phyloP scores from a whole-genome alignment of 2,113 vertebrate genomes.

The Siphamia tubifer region DNA sequence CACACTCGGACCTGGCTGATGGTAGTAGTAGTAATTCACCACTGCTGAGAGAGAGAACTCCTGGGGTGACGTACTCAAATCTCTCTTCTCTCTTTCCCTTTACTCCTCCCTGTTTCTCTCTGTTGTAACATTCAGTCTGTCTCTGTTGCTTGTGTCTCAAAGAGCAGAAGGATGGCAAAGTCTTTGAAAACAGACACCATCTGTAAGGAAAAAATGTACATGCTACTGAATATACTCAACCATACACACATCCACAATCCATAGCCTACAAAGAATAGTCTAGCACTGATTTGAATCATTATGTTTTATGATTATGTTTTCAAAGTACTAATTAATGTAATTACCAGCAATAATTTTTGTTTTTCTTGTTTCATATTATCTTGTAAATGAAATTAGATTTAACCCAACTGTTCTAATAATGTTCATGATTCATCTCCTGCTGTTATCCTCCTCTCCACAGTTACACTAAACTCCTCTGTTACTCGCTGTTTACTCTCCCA shows the following conservation, averaged over 20 bases:
- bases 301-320: too few species aligned
- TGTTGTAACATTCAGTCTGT: slow-evolving; percentile 25
- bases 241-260: background rate
- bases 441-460: too few species aligned
- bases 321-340: too few species aligned
- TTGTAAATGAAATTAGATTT: background rate
- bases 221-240: background rate
- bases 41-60: slow-evolving; percentile 76
- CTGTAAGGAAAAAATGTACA: slow-evolving; percentile 17
- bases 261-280: too few species aligned
- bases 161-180: slow-evolving; percentile 41
- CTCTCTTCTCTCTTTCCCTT: slow-evolving; percentile 24
- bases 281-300: background rate
- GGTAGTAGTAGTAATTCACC: slow-evolving; percentile 79
- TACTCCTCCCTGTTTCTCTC: slow-evolving; percentile 14
- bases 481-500: slow-evolving; percentile 56
- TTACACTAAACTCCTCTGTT: background rate
- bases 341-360: background rate
- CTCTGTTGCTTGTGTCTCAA: slow-evolving; percentile 25
- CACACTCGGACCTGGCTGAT: slow-evolving; percentile 78
- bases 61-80: slow-evolving; percentile 60
- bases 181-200: slow-evolving; percentile 41
- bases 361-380: background rate
- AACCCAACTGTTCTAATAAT: background rate
- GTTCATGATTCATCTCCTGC: too few species aligned